Percentiles rank a stretch among this genome's conserved stretches.
Evolutionary conservation across 2,797 vertebrate genomes (phyloP).

Genomic region (Pseudochirops corinnae): DNA sequence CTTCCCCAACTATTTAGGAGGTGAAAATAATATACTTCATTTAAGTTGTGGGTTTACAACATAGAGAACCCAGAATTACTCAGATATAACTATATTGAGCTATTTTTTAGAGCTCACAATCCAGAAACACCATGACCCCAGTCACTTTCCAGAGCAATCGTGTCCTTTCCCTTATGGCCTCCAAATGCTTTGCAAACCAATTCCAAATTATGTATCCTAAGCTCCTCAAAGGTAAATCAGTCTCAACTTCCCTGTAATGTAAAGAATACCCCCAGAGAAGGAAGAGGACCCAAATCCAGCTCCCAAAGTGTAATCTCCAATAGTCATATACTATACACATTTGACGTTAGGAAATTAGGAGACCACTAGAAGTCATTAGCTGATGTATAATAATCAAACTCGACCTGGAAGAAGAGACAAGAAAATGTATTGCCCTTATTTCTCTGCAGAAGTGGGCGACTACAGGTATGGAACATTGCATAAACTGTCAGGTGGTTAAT

Average conservation of each 20-base stretch:
- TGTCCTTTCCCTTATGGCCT: background rate
- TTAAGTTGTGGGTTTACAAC: background rate
- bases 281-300: background rate
- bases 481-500: background rate
- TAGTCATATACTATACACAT: background rate
- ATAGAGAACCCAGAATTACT: background rate
- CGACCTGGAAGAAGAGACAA: background rate
- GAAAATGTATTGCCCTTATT: background rate
- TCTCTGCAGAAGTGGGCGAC: background rate
- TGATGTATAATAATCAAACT: background rate
- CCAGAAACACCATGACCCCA: background rate
- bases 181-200: background rate
- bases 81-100: background rate
- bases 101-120: background rate
- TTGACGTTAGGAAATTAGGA: background rate
- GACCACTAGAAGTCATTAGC: background rate
- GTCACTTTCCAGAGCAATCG: background rate
- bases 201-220: background rate
- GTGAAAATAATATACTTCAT: background rate
- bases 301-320: background rate
- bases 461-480: background rate
- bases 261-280: background rate
- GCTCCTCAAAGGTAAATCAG: background rate
- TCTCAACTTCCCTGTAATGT: background rate
- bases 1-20: background rate